These are phyloP conservation scores for Agriopis marginaria DNA, from an alignment of 2,888 invertebrate species.

Conservation along the genomic window DNA sequence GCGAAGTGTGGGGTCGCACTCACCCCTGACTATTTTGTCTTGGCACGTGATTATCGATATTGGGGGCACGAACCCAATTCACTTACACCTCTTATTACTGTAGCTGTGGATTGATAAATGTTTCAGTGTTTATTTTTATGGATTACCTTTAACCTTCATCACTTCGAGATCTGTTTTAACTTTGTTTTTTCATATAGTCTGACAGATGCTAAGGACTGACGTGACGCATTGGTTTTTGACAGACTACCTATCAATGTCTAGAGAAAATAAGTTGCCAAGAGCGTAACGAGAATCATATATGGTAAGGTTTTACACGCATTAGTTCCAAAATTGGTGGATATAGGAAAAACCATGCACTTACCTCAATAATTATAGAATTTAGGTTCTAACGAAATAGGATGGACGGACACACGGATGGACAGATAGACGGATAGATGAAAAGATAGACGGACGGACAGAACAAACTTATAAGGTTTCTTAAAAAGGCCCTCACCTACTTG, in stretches of 20 bases:
- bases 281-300: too few relatives aligned
- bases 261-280: too few relatives aligned
- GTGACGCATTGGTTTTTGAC: not conserved
- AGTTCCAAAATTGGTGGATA: too few relatives aligned
- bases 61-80: constrained; percentile 78
- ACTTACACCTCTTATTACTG: constrained; percentile 70
- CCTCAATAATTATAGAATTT: too few relatives aligned
- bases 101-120: constrained; percentile 69
- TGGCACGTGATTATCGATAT: constrained; percentile 77
- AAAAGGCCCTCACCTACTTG: too few relatives aligned
- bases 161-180: constrained; percentile 5
- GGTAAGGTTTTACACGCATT: too few relatives aligned
- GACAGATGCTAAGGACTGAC: not conserved
- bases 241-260: not conserved
- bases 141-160: constrained; percentile 27
- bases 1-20: constrained; percentile 64
- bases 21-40: constrained; percentile 64
- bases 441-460: too few relatives aligned
- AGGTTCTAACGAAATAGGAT: too few relatives aligned
- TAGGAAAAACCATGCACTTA: too few relatives aligned
- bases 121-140: constrained; percentile 38
- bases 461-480: too few relatives aligned
- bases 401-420: too few relatives aligned
- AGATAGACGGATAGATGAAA: too few relatives aligned
- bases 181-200: not conserved